Conservation (phyloP, 1,140 invertebrate genomes). For the Drosophila funebris region DNA sequence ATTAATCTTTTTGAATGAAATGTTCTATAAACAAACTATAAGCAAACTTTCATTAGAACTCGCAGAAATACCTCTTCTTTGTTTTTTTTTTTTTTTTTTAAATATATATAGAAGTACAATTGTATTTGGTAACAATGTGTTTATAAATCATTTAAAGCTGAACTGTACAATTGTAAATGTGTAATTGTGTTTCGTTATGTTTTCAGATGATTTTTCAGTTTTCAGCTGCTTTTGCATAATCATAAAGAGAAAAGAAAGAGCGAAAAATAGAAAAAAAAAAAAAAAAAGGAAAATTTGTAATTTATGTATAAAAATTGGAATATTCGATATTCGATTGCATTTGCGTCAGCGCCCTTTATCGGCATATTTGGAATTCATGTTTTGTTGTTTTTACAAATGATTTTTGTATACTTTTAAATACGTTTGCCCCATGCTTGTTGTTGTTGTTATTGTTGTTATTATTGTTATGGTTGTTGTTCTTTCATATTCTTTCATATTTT, state of each 20-base stretch:
- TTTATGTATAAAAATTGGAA: conserved; percentile 39
- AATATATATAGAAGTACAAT: neutral
- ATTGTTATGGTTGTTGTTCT: conserved; percentile 14
- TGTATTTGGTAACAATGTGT: conserved; percentile 2
- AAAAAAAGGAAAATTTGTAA: conserved; percentile 16
- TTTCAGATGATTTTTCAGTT: neutral
- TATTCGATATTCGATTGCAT: conserved; percentile 38
- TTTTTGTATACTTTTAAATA: conserved; percentile 33
- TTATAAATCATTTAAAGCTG: conserved; percentile 4
- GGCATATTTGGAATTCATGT: conserved; percentile 44
- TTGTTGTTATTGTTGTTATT: neutral
- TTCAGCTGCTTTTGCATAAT: conserved; percentile 23
- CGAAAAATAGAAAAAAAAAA: neutral
- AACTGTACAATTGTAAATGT: neutral
- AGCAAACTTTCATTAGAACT: neutral
- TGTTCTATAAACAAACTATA: too few relatives aligned
- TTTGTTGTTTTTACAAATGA: conserved; percentile 49
- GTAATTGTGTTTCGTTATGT: neutral
- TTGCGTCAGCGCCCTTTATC: conserved; percentile 59
- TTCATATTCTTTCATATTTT: neutral
- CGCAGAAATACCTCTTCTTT: neutral
- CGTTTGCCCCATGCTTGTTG: neutral
- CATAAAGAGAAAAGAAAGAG: too few relatives aligned
- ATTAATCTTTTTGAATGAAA: neutral
- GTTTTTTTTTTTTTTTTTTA: too few relatives aligned